Conservation (phyloP, 2,888 invertebrate species). For the Linyphia triangularis region DNA sequence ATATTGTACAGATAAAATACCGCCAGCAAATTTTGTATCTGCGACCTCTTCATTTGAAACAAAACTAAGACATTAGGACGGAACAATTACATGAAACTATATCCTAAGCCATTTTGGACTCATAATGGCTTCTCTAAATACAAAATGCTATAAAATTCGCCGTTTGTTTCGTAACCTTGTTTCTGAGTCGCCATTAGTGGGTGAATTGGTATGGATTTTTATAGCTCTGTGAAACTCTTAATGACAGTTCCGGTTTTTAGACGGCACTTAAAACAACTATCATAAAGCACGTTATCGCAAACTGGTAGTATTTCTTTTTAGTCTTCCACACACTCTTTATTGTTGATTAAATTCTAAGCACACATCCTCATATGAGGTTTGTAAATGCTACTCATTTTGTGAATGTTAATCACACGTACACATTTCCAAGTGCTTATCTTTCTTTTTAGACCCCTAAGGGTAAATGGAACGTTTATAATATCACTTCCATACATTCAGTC, state of each 20-base stretch:
- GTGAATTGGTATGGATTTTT: neutral
- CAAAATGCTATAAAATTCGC: slow-evolving; percentile 32
- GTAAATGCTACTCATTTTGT: no score
- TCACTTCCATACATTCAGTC: no score
- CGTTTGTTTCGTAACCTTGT: slow-evolving; percentile 4
- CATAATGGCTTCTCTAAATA: slow-evolving; percentile 39
- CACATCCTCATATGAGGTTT: no score
- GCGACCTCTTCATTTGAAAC: no score
- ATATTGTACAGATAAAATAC: no score
- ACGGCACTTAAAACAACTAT: neutral
- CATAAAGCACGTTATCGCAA: neutral
- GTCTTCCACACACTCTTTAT: slow-evolving; percentile 20
- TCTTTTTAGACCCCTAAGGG: neutral
- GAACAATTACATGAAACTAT: slow-evolving; percentile 27
- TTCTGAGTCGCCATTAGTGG: slow-evolving; percentile 12
- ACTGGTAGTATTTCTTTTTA: slow-evolving; percentile 4
- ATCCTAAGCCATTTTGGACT: slow-evolving; percentile 13
- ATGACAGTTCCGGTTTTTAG: slow-evolving; percentile 53
- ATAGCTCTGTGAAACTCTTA: slow-evolving; percentile 10
- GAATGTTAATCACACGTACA: no score
- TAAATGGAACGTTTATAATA: no score
- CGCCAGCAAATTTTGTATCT: no score
- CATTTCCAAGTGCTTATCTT: neutral
- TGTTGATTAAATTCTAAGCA: no score
- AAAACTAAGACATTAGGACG: no score